These are phyloP conservation scores for Tetraneura akinire DNA, from an alignment of 1,140 invertebrate species.

Conservation along the genomic window DNA sequence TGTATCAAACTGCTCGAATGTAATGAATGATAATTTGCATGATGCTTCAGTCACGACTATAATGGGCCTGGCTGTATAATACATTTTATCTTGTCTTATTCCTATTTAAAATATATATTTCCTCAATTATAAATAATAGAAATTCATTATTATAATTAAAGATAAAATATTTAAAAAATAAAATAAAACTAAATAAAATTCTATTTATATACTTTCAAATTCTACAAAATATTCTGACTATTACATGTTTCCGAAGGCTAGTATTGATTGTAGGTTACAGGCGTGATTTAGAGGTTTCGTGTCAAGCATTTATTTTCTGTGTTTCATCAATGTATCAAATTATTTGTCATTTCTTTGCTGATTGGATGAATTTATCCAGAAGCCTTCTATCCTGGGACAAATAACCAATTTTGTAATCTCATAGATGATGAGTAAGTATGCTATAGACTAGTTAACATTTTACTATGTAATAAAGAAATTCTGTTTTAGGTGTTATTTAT, in stretches of 20 bases:
- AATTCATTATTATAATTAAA: not conserved
- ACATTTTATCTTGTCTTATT: conserved; percentile 35
- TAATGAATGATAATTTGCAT: conserved; percentile 50
- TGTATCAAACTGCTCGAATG: conserved; percentile 39
- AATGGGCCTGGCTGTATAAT: conserved; percentile 40
- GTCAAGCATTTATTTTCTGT: conserved; percentile 46
- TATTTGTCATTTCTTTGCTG: conserved; percentile 58
- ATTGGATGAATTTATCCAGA: conserved; percentile 45
- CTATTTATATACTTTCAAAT: conserved; percentile 37
- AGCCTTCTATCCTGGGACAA: not conserved
- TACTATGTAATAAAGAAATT: conserved; percentile 1
- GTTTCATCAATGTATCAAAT: conserved; percentile 42
- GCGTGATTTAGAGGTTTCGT: conserved; percentile 40
- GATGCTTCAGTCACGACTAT: conserved; percentile 48
- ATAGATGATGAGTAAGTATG: conserved; percentile 42
- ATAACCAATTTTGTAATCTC: conserved; percentile 21
- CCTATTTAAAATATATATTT: conserved; percentile 18
- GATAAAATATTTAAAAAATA: not conserved
- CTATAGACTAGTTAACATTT: not conserved
- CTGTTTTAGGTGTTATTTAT: not conserved
- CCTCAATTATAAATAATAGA: not conserved
- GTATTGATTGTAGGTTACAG: conserved; percentile 48
- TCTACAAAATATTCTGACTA: conserved; percentile 41
- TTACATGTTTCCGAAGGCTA: conserved; percentile 48
- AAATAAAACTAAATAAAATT: conserved; percentile 31